Evolutionary conservation across 2,888 invertebrate genomes (phyloP).

Genomic region (Odontothrips loti): DNA sequence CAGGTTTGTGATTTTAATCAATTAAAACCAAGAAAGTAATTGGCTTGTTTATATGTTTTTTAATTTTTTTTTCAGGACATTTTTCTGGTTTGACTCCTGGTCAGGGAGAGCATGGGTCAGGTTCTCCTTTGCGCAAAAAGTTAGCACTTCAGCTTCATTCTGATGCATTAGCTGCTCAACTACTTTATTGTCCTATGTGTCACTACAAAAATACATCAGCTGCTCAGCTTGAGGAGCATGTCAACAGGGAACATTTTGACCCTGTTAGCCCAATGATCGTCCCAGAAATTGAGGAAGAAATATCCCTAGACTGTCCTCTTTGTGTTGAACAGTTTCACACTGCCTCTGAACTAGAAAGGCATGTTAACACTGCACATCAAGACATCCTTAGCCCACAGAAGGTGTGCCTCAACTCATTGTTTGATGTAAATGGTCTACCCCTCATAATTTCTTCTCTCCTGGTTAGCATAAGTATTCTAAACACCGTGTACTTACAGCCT

Average conservation of each 20-base stretch:
- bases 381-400: slow-evolving; percentile 70
- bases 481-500: slow-evolving; percentile 34
- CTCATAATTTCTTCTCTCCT: slow-evolving; percentile 33
- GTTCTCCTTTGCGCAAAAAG: slow-evolving; percentile 68
- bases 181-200: slow-evolving; percentile 67
- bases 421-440: slow-evolving; percentile 44
- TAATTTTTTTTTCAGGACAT: slow-evolving; percentile 40
- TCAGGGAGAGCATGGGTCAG: slow-evolving; percentile 56
- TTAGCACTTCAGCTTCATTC: slow-evolving; percentile 62
- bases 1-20: slow-evolving; percentile 16
- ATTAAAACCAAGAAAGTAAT: neutral
- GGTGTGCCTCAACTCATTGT: slow-evolving; percentile 43
- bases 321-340: slow-evolving; percentile 68
- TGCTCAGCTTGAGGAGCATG: slow-evolving; percentile 71
- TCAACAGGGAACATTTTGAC: slow-evolving; percentile 79
- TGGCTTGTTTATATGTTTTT: slow-evolving; percentile 23
- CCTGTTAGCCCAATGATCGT: slow-evolving; percentile 60
- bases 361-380: slow-evolving; percentile 79
- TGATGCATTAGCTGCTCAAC: neutral
- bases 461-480: neutral
- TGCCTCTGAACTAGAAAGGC: slow-evolving; percentile 74
- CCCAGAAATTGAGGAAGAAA: neutral
- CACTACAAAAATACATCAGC: slow-evolving; percentile 70
- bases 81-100: slow-evolving; percentile 40
- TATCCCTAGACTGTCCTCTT: slow-evolving; percentile 62